Percentiles rank a stretch among this genome's conserved stretches.
phyloP scores from a whole-genome alignment of 37 sponge, comb jelly and placozoan species.

The Ephydatia muelleri region DNA sequence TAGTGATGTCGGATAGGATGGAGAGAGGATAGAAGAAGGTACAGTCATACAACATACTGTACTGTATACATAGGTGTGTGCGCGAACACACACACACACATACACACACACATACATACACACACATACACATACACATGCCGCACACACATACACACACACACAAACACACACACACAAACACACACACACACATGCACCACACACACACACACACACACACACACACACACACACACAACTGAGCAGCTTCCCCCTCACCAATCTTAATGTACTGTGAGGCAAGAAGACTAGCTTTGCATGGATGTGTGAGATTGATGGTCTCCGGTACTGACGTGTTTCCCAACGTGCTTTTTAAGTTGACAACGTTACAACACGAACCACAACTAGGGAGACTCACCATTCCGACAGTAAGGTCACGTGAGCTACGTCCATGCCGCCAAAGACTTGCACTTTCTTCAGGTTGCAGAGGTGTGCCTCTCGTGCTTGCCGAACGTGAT shows the following conservation, averaged over 20 bases:
- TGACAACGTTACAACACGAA: not conserved
- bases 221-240: not conserved
- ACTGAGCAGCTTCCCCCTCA: too few relatives aligned
- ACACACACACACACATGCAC: too few relatives aligned
- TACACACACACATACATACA: too few relatives aligned
- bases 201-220: too few relatives aligned
- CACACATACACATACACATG: too few relatives aligned
- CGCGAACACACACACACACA: too few relatives aligned
- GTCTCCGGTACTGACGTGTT: conserved; percentile 67
- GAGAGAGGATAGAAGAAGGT: not conserved
- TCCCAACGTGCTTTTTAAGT: conserved; percentile 37
- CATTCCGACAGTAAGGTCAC: conserved; percentile 46
- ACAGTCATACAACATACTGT: too few relatives aligned
- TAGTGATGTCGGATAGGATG: too few relatives aligned
- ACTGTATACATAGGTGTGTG: too few relatives aligned
- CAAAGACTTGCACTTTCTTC: conserved; percentile 57
- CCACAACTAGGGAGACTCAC: conserved; percentile 43
- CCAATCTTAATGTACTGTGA: conserved; percentile 71
- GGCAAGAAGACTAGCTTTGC: conserved; percentile 51
- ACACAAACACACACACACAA: too few relatives aligned
- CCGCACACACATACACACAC: too few relatives aligned
- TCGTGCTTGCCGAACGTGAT: conserved; percentile 87
- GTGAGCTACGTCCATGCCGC: conserved; percentile 69
- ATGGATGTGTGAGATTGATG: conserved; percentile 39
- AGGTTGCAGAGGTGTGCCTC: conserved; percentile 85